These are phyloP conservation scores for Delichon dasypus DNA, from an alignment of 2,797 vertebrate genomes.

Conservation along the genomic window DNA sequence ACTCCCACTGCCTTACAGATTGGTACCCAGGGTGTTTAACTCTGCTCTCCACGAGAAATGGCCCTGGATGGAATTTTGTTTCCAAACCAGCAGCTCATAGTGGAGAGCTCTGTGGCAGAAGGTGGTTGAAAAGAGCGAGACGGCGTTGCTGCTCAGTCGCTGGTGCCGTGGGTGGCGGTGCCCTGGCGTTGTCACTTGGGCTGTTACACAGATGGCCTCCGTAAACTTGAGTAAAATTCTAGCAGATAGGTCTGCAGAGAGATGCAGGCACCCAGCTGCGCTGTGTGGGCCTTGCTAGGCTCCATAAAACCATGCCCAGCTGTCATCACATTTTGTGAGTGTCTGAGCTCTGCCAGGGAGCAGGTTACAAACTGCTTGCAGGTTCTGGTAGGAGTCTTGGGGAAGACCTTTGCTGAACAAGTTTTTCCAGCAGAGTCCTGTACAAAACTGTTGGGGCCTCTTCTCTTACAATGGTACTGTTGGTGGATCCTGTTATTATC, in stretches of 20 bases:
- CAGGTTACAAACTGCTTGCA: background rate
- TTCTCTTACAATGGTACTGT: background rate
- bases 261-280: background rate
- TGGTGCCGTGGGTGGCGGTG: background rate
- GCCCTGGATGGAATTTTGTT: background rate
- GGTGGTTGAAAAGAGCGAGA: background rate
- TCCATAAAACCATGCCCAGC: conserved; percentile 28
- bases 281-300: conserved; percentile 41
- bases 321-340: background rate
- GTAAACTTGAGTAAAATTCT: conserved; percentile 30
- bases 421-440: background rate
- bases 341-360: background rate
- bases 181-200: background rate
- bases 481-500: background rate
- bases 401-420: background rate
- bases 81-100: background rate
- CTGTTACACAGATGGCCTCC: conserved; percentile 20
- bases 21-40: background rate
- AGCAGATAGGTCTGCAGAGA: conserved; percentile 30
- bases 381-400: background rate
- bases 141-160: background rate
- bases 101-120: background rate
- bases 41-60: background rate
- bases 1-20: background rate
- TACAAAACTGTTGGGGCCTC: background rate